Evolutionary conservation across 2,113 vertebrate genomes (phyloP), one percentile per base, ranked within the genome.

Genomic region (Murina feae): DNA sequence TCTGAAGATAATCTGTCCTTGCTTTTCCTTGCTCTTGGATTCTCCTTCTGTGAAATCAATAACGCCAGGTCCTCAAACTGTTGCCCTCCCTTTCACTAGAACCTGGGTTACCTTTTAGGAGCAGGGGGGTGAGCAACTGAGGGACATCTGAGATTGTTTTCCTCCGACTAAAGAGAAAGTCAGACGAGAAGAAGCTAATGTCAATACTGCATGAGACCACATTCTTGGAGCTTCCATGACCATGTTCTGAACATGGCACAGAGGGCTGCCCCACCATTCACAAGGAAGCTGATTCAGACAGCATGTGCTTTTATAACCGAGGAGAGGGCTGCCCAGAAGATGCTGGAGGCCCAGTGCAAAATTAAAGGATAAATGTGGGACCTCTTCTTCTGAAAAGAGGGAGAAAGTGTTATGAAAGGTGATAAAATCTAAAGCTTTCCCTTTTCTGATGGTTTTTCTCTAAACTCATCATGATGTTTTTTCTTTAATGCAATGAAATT

Each of bases 1-100:
- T 63, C 76, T 84, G 6, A 42, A 21, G 84, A 72, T 85, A 90
- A 51, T 37, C 32, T 90, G 25, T 4, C n/a, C n/a, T 89, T 89
- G 32, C 7, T 28, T 85, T 78, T 78, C 66, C 25, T 84, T 87
- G 18, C 13, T 71, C 9, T 75, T 2, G 17, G 4, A 20, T 0
- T 68, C n/a, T 85, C 28, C 32, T 6, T 75, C 47, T 82, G 16
- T 39, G 42, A 6, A 89, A 55, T 2, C 30, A 90, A 72, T 39
- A 87, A 32, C 75, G 35, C 7, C 25, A 68, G 5, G 1, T 21
- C 17, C 11, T 83, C 23, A 63, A 79, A 78, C 35, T 35, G 51
- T 85, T 66, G 49, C 88, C 13, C 8, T 85, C 17, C n/a, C 74
- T 82, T 89, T 79, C 17, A 25, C 14, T 60, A 89, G 20, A 88